phyloP scores from a whole-genome alignment of 1,140 invertebrate genomes.

The Melanaphis sacchari region DNA sequence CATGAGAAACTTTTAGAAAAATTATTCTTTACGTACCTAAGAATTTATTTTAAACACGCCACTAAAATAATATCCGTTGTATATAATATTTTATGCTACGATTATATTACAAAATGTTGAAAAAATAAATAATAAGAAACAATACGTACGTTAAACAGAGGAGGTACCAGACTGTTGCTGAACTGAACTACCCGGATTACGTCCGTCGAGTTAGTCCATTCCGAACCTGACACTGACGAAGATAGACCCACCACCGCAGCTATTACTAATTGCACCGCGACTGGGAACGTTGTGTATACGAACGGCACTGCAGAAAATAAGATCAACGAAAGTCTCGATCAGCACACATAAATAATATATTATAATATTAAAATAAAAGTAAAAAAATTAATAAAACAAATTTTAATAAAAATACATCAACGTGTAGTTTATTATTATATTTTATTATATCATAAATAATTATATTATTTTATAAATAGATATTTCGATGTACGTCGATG shows the following conservation, averaged over 20 bases:
- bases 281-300: not conserved
- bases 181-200: constrained; percentile 59
- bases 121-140: not conserved
- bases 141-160: constrained; percentile 59
- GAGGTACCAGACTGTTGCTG: constrained; percentile 60
- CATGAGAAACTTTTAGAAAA: not conserved
- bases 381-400: not conserved
- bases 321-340: not conserved
- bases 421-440: not conserved
- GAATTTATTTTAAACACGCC: not conserved
- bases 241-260: not conserved
- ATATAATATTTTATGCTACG: not conserved
- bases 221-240: not conserved
- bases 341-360: not conserved
- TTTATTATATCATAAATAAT: not conserved
- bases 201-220: constrained; percentile 24
- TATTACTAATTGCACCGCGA: not conserved
- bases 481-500: not conserved
- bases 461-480: not conserved
- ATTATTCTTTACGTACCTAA: not conserved
- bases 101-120: not conserved
- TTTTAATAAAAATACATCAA: not conserved
- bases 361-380: not conserved
- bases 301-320: not conserved
- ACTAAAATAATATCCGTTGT: not conserved